Evolutionary conservation across 2,113 vertebrate species (phyloP).

Genomic region (Chrysemys picta): DNA sequence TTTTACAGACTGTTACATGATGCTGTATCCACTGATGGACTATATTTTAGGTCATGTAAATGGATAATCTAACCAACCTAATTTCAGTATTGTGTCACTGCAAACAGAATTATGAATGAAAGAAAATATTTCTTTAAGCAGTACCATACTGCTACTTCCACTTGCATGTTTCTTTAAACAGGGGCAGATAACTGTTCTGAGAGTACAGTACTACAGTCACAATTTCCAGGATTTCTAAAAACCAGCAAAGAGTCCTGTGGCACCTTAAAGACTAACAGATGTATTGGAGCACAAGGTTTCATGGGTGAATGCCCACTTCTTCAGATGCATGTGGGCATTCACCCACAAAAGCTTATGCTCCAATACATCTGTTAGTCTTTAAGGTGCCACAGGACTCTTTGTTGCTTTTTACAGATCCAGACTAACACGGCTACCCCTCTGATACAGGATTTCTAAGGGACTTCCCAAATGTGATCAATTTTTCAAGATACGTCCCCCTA

Average conservation of each 20-base stretch:
- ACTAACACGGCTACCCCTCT: no score
- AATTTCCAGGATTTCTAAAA: neutral
- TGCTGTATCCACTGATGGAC: neutral
- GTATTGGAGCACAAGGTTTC: no score
- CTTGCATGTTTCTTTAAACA: neutral
- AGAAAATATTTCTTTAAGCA: neutral
- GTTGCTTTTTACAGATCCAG: no score
- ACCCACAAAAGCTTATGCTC: no score
- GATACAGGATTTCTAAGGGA: neutral
- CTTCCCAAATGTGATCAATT: neutral
- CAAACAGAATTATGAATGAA: neutral
- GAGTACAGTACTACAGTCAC: neutral
- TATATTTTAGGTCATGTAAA: neutral
- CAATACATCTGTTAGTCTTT: no score
- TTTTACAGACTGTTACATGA: neutral
- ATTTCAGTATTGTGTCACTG: neutral
- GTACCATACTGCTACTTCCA: neutral
- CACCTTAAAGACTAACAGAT: no score
- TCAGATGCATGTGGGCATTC: no score
- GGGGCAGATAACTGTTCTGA: neutral
- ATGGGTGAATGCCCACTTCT: no score
- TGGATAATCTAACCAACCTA: neutral
- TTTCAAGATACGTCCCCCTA: fast-evolving
- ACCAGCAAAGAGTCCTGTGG: no score
- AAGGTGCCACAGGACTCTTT: no score